Evolutionary conservation across 92 coral and sea anemone genomes (phyloP), one percentile per base, ranked within the genome.

Genomic region (Porites cylindrica): DNA sequence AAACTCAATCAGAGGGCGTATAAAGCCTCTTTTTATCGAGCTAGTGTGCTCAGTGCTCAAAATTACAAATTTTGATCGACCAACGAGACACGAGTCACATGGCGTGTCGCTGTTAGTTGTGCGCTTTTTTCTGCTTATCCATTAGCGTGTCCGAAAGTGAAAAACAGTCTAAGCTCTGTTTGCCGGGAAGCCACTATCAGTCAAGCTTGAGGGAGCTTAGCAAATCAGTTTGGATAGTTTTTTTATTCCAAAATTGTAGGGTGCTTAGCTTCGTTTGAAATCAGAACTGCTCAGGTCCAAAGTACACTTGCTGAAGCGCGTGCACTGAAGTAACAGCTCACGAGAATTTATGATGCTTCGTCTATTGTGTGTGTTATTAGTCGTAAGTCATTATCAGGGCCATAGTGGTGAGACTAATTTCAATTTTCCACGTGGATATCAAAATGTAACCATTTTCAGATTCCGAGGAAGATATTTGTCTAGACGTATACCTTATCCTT

Each of bases 221-320:
- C 69, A 76, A 76, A 76, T 76, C 80, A 76, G 26, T 76, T 76
- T 76, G 80, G 80, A 76, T 76, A 74, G 78, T 74, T 43, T 74
- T 74, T 20, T 74, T 66, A 66, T 19, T 66, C 71, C 38, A 66
- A 66, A 66, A 66, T 10, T 26, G 13, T 7, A 52, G 74, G 51
- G 51, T 24, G 51, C 51, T 24, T 69, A 69, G 74, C 50, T 69
- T 26, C 74, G 51, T 9, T 56, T 76, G 66, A 21, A 21, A 76
- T 76, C 67, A 76, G 68, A 76, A 60, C 18, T 76, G 67, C 80
- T 76, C 73, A 68, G 75, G 75, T 70, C 75, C 75, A 70, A 70
- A 70, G 75, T 70, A 51, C 54, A 70, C 75, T 32, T 70, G 75
- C 75, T 70, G 75, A 32, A 70, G 75, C 14, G 54, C 75, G 54